phyloP scores from a whole-genome alignment of 2,888 invertebrate genomes.

The Drosophila pseudotalamancana region DNA sequence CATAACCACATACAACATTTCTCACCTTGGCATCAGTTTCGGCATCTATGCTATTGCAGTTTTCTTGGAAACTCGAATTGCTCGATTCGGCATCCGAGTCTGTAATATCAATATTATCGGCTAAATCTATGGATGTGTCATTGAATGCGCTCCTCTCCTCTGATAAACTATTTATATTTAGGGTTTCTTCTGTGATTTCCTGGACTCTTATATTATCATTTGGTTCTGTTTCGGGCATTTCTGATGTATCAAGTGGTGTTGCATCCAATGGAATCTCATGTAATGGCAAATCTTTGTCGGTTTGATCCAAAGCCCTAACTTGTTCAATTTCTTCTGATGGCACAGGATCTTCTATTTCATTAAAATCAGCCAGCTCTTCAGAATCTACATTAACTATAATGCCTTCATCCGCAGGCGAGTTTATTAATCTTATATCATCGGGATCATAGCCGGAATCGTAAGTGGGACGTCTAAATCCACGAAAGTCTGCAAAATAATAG shows the following conservation, averaged over 20 bases:
- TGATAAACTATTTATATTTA: too few species aligned
- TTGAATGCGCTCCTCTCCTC: background rate
- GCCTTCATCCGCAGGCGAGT: slow-evolving; percentile 18
- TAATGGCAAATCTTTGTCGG: background rate
- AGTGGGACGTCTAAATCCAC: slow-evolving; percentile 55
- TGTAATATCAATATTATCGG: too few species aligned
- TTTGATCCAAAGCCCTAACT: background rate
- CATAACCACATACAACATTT: background rate
- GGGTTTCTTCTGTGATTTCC: background rate
- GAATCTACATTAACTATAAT: slow-evolving; percentile 12
- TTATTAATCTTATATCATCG: slow-evolving; percentile 37
- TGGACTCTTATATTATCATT: background rate
- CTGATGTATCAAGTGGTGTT: too few species aligned
- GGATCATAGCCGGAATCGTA: slow-evolving; percentile 56
- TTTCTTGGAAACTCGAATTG: background rate
- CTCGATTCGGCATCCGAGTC: slow-evolving; percentile 11
- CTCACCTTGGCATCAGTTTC: slow-evolving; percentile 43
- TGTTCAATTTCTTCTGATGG: slow-evolving; percentile 4
- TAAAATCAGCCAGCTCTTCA: background rate
- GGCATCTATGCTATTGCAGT: slow-evolving; percentile 34
- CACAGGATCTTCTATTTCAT: background rate
- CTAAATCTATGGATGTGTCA: slow-evolving; percentile 1
- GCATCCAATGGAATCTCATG: background rate
- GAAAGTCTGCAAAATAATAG: slow-evolving; percentile 46
- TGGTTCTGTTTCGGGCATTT: background rate